Evolutionary conservation across 2,113 vertebrate species (phyloP), one percentile per base, ranked within the genome.

Genomic region (Sisor rabdophorus): DNA sequence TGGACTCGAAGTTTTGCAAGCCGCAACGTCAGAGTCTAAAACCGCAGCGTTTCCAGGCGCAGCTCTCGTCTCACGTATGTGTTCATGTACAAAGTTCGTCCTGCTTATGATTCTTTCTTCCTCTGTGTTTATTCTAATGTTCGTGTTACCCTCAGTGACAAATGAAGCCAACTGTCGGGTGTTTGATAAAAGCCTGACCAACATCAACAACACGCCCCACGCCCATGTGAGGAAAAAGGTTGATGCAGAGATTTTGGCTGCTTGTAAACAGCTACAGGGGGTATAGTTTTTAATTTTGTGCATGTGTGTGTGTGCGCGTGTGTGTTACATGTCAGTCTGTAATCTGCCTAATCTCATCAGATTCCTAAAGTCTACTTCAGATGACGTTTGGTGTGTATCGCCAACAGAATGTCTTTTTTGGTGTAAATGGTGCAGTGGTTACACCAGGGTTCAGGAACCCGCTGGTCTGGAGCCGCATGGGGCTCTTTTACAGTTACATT

Each of bases 131-230:
- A 44, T 44, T 44, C 4, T 44, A 44, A 44, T 48, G 0, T 73
- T 72, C 87, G 82, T 75, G 81, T 61, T 75, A 69, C 73, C 60
- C 44, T 7, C 78, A 95, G 95, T 90, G 65, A 91, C 85, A 9
- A 87, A 86, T 0, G 90, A 93, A 47, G 74, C 86, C 8, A 78
- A 81, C 4, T 84, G 88, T 59, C 86, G 88, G 11, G 77, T 81
- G 2, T 87, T 96, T 28, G 90, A 97, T 73, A 92, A 89, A 83
- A 98, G 95, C 81, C 91, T 97, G 77, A 95, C 95, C 71, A 95
- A 94, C 76, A 95, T 97, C 81, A 95, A 97, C 93, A 93, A 79
- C 85, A 91, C 93, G 0, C 87, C 90, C 0, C 83, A 86, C 5
- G 78, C 94, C 10, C 90, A 80, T 22, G 70, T 76, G 71, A 87